Conservation (phyloP, 2,888 invertebrate genomes). For the Pheosia gnoma region DNA sequence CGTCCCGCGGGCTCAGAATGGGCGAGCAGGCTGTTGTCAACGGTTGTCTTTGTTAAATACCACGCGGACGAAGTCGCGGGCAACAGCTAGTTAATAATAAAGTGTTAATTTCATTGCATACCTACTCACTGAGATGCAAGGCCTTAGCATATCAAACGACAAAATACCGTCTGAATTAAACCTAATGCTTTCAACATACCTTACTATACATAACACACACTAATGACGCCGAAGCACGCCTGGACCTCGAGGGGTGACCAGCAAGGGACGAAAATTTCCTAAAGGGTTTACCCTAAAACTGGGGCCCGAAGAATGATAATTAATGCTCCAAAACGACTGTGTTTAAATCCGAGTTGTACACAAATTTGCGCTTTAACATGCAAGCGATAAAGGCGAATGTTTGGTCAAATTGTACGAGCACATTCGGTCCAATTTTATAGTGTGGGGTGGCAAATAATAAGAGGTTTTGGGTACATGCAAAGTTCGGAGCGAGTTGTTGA, state of each 20-base stretch:
- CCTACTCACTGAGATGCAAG: background rate
- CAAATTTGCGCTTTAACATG: constrained; percentile 42
- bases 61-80: no score
- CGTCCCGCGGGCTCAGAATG: no score
- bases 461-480: constrained; percentile 77
- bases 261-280: constrained; percentile 77
- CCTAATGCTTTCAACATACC: constrained; percentile 66
- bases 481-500: constrained; percentile 79
- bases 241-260: constrained; percentile 79
- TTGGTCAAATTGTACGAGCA: constrained; percentile 32
- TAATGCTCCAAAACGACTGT: constrained; percentile 78
- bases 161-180: constrained; percentile 61
- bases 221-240: constrained; percentile 75
- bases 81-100: no score
- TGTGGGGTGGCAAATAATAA: constrained; percentile 79
- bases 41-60: no score
- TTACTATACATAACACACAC: constrained; percentile 69
- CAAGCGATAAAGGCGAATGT: constrained; percentile 37
- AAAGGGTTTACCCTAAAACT: constrained; percentile 81
- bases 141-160: constrained; percentile 53
- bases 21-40: no score
- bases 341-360: constrained; percentile 41
- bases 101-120: no score
- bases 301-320: constrained; percentile 74
- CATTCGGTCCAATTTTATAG: constrained; percentile 81